Evolutionary conservation across 2,113 vertebrate species (phyloP).

Genomic region (Lanius ludovicianus): DNA sequence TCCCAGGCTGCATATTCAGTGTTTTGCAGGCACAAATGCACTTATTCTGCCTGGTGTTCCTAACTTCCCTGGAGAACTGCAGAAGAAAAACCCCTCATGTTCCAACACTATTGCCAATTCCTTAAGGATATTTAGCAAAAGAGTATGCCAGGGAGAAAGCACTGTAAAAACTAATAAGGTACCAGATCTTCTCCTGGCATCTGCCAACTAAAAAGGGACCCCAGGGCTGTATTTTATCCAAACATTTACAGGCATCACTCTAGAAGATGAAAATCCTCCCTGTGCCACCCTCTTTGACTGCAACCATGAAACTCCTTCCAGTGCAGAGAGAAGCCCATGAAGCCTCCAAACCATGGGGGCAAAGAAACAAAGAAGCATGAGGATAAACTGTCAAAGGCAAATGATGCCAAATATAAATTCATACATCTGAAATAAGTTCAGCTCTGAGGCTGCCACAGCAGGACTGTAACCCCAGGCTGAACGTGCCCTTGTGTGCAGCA

Average conservation of each 20-base stretch:
- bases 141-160: neutral
- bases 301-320: neutral
- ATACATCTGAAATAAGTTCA: neutral
- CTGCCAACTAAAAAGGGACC: neutral
- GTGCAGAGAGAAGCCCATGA: neutral
- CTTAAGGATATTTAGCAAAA: neutral
- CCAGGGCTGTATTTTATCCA: neutral
- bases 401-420: neutral
- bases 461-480: neutral
- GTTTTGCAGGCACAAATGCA: neutral
- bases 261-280: neutral
- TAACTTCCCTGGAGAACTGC: neutral
- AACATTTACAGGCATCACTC: neutral
- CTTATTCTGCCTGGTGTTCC: neutral
- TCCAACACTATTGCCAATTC: neutral
- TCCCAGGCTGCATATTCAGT: neutral
- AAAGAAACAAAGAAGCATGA: neutral
- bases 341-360: neutral
- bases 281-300: neutral
- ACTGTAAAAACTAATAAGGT: neutral
- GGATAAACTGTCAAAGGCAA: neutral
- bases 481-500: fast-evolving
- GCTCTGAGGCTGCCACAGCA: neutral
- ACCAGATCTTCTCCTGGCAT: neutral
- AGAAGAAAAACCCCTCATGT: neutral